Evolutionary conservation across 1,140 invertebrate species (phyloP), one percentile per base, ranked within the genome.

Genomic region (Achroia grisella): DNA sequence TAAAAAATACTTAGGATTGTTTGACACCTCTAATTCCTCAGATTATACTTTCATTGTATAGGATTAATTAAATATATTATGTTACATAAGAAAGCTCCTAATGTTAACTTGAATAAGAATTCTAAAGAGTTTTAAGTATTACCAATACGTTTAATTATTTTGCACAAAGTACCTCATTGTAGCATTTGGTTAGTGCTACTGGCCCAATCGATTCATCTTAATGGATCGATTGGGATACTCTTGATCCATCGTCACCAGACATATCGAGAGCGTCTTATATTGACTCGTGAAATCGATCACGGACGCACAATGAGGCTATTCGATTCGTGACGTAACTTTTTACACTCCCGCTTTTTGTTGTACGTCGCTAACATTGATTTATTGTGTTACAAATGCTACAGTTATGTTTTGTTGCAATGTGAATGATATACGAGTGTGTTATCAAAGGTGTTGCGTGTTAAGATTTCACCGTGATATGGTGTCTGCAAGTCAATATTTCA

Each of bases 281-380:
- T 43, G 56, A 46, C 36, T 61, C 52, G 48, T 59, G 52, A 67
- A 71, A 71, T 66, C 56, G 60, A 70, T 70, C 62, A 58, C 37
- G 6, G 30, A 30, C 6, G 6, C 17, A 23, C 40, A 33, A 12
- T 12, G 8, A 33, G 51, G 49, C 44, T 40, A 56, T 23, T 23
- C 17, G 17, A 23, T 3, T 56, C 47, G 43, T 74, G 68, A 65
- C 44, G 65, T 62, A 69, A 69, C 41, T 56, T 56, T 59, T 65
- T 48, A 41, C 58, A 47, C 41, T 51, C 42, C 31, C 43, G 37
- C 17, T 49, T 55, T 62, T 48, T 46, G 42, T 56, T 60, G 49
- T 23, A 23, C 17, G 17, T 23, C 44, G 37, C 54, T 59, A 57
- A 56, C 44, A 42, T 57, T 58, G 48, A 58, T 58, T 68, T 50